Evolutionary conservation across 2,113 vertebrate species (phyloP), one percentile per base, ranked within the genome.

Genomic region (Rissa tridactyla): DNA sequence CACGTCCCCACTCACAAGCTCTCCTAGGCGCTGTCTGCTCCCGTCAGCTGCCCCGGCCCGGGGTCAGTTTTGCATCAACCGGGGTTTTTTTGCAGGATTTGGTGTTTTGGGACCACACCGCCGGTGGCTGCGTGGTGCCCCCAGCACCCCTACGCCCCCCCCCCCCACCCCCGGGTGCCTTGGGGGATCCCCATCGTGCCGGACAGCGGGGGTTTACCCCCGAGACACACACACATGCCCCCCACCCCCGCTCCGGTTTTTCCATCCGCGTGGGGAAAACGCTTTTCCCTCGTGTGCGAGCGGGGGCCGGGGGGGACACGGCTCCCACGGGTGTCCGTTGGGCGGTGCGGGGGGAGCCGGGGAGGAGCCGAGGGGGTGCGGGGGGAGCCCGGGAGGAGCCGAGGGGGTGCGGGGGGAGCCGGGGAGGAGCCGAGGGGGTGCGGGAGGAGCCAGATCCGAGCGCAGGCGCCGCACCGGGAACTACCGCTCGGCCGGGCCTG

Each of bases 41-140:
- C 47, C 14, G 29, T 4, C 30, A n/a, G 8, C 60, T 27, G 34
- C 38, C 18, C 4, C 6, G 17, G 27, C 6, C 11, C 4, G 12
- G 20, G 42, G 15, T 15, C 40, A 36, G 32, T 29, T 30, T 2
- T 9, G 3, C 29, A 8, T 0, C 17, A 4, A 10, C 1, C 5
- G 22, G 57, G 57, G 1, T 2, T 49, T 25, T 71, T 20, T 25
- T 11, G 15, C 11, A 13, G 49, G 49, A 26, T 52, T 54, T 22
- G 17, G 36, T 11, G 22, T 7, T 32, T 52, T 6, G 30, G 76
- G 27, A n/a, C 34, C 22, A 17, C 4, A 11, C 54, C 16, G 16
- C 15, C 3, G 15, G 52, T 6, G 15, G 15, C 15, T 27, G 7
- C 4, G 10, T 2, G 10, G 19, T 72, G 27, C 11, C 49, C 47